These are phyloP conservation scores for Etheostoma nigrum DNA, from an alignment of 2,797 vertebrate genomes.

Conservation along the genomic window DNA sequence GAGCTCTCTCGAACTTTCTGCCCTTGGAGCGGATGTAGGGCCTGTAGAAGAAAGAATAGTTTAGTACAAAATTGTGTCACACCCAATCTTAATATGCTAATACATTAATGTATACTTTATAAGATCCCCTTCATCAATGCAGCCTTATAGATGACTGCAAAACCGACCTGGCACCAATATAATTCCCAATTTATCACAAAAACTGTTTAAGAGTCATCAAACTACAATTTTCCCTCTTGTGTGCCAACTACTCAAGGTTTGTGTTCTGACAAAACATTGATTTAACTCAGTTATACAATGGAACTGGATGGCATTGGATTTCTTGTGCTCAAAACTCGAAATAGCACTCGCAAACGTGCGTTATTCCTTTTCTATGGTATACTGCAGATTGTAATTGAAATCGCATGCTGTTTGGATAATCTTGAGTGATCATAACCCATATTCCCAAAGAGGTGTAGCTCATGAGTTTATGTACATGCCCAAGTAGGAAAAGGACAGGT, in stretches of 20 bases:
- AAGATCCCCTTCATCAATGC: too few species aligned
- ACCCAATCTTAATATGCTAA: too few species aligned
- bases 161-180: too few species aligned
- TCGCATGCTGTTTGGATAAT: too few species aligned
- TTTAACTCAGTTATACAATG: background rate
- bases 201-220: background rate
- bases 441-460: too few species aligned
- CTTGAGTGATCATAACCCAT: too few species aligned
- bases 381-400: background rate
- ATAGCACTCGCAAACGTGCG: too few species aligned
- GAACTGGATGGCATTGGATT: background rate
- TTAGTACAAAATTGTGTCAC: background rate
- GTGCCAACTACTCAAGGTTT: background rate
- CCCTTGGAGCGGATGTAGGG: conserved; percentile 90
- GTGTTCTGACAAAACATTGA: background rate
- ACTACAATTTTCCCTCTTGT: background rate
- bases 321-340: background rate
- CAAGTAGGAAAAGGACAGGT: background rate
- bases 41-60: conserved; percentile 61
- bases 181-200: background rate
- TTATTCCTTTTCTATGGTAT: background rate
- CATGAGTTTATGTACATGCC: too few species aligned
- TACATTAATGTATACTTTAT: too few species aligned
- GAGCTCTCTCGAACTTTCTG: conserved; percentile 90
- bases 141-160: background rate